These are phyloP conservation scores for Leptobrachium ailaonicum DNA, from an alignment of 2,113 vertebrate species.

Conservation along the genomic window DNA sequence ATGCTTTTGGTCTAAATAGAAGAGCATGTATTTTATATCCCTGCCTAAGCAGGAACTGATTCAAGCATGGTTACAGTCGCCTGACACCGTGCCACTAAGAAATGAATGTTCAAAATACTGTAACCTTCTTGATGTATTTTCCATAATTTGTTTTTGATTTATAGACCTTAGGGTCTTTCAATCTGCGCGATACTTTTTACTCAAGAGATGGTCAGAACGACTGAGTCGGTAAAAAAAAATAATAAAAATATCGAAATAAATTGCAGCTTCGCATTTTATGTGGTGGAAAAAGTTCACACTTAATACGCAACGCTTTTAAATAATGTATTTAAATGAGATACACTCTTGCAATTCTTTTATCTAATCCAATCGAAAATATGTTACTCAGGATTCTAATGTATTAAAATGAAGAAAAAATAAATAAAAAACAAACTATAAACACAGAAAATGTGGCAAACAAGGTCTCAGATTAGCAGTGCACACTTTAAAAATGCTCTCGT, in stretches of 20 bases:
- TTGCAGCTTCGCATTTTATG: neutral
- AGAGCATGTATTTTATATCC: no score
- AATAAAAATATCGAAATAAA: neutral
- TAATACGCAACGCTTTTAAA: neutral
- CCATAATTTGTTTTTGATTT: slow-evolving; percentile 41
- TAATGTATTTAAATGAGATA: neutral
- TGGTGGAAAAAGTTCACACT: neutral
- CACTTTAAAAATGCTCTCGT: no score
- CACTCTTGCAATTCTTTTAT: neutral
- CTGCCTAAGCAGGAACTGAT: no score
- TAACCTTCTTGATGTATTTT: slow-evolving; percentile 21
- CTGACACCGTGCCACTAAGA: slow-evolving; percentile 24
- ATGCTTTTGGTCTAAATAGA: no score
- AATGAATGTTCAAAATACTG: slow-evolving; percentile 32
- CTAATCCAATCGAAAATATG: neutral
- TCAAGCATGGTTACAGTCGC: neutral
- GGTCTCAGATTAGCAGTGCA: no score
- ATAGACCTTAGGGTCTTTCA: slow-evolving; percentile 31
- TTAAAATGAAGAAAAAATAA: no score
- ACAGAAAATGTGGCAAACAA: no score
- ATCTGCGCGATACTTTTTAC: slow-evolving; percentile 25
- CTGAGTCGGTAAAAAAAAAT: neutral
- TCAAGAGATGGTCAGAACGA: slow-evolving; percentile 14
- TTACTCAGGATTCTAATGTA: no score
- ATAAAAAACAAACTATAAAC: no score